Conservation (phyloP, 92 coral and sea anemone species). For the Micromussa lordhowensis region DNA sequence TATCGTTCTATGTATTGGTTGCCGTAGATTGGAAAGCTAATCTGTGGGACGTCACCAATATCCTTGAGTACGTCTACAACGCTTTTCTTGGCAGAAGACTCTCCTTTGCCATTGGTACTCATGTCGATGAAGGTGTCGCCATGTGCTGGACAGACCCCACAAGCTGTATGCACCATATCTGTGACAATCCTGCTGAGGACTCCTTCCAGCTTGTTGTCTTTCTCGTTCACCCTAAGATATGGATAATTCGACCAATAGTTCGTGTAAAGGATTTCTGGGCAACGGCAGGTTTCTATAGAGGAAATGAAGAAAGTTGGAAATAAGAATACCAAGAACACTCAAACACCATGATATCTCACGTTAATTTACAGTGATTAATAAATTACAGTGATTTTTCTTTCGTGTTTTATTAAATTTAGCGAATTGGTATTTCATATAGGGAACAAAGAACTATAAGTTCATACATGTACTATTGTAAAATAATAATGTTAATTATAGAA, state of each 20-base stretch:
- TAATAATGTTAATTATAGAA: too few relatives aligned
- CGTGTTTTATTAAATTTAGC: too few relatives aligned
- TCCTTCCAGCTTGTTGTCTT: slow-evolving; percentile 46
- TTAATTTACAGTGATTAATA: too few relatives aligned
- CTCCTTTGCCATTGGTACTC: slow-evolving; percentile 52
- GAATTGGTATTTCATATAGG: too few relatives aligned
- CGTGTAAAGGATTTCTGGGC: slow-evolving; percentile 73
- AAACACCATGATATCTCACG: too few relatives aligned
- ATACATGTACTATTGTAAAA: too few relatives aligned
- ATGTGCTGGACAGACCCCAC: slow-evolving; percentile 80
- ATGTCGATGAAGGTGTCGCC: slow-evolving; percentile 54
- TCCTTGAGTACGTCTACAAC: slow-evolving; percentile 53
- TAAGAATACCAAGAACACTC: too few relatives aligned
- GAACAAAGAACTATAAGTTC: too few relatives aligned
- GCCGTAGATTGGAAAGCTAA: slow-evolving; percentile 87
- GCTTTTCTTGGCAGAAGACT: slow-evolving; percentile 39
- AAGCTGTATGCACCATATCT: slow-evolving; percentile 57
- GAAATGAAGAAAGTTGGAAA: not conserved
- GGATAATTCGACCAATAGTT: slow-evolving; percentile 83
- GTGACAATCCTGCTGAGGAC: slow-evolving; percentile 51
- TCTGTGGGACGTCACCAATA: slow-evolving; percentile 71
- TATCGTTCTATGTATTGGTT: slow-evolving; percentile 62
- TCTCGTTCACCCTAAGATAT: slow-evolving; percentile 45
- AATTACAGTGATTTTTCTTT: too few relatives aligned
- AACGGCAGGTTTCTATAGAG: slow-evolving; percentile 72